Base-by-base conservation (phyloP, 2,888 invertebrate species). In the Metalampra italica region DNA sequence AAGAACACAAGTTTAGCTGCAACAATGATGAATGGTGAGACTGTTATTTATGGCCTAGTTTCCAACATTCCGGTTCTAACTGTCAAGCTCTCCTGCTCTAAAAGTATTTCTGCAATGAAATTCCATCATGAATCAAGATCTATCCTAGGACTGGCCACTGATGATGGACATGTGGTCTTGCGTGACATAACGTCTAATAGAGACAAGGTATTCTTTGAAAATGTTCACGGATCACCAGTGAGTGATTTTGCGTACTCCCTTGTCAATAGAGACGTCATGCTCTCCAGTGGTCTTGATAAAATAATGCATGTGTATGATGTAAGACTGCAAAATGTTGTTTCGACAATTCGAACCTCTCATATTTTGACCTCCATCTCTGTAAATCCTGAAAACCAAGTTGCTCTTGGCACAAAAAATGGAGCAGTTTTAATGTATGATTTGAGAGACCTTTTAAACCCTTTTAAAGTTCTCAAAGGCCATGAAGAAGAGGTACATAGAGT, bases 221-320 rank as follows among this genome's bases (percentile, higher is more conserved):
- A 86, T 60, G 82, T 90, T 7, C 92, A 92, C 60, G 88, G 89
- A 13, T 91, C 91, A 3, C 90, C 91, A 1, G 90, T 92, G n/a
- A 91, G 90, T 56, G 90, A 91, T 56, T 78, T 92, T 50, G 75
- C 84, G 32, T 92, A 88, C 70, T 91, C 92, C 0, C 84, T 91
- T 0, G 78, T 91, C 9, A 91, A 91, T 59, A 78, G 81, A 53
- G 91, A 91, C 69, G 84, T 92, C 0, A 72, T 92, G 68, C 64
- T 91, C 4, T 90, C 92, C 0, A 77, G 90, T 59, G 92, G 92
- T 0, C 84, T 83, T 57, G 92, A 92, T 66, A 89, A 91, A 61
- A 80, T 88, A 44, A 86, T 91, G 69, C 83, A 90, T 71, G 87
- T 91, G 1, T 91, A 91, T 64, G 92, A 92, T 68, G 73, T 90